phyloP scores from a whole-genome alignment of 2,113 vertebrate genomes.

The Eublepharis macularius region DNA sequence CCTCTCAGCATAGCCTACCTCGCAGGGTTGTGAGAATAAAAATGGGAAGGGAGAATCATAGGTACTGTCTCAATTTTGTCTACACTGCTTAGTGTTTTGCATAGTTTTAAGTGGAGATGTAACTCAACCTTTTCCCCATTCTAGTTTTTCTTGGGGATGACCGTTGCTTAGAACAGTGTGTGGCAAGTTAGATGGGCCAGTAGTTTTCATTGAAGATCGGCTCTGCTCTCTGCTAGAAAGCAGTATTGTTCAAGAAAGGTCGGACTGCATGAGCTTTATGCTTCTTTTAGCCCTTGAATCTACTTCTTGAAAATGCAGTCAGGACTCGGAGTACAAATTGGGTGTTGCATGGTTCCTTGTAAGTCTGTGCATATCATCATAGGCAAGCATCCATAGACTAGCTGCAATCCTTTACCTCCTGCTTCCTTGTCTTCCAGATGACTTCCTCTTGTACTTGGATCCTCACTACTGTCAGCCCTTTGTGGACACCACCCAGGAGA shows the following conservation, averaged over 20 bases:
- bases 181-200: no score
- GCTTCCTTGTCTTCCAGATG: constrained; percentile 74
- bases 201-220: no score
- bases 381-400: neutral
- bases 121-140: no score
- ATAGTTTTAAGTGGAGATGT: no score
- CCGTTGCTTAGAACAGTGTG: no score
- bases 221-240: neutral
- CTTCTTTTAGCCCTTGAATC: neutral
- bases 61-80: no score
- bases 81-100: no score
- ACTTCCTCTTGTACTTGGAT: constrained; percentile 90
- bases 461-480: constrained; percentile 91
- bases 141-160: no score
- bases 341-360: neutral
- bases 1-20: no score
- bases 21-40: no score
- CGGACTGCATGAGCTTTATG: neutral
- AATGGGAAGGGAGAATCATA: no score
- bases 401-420: neutral
- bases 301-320: neutral
- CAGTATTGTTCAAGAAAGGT: neutral
- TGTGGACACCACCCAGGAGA: constrained; percentile 80
- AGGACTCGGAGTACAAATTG: neutral
- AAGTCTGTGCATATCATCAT: no score